Percentiles rank a stretch among this genome's conserved stretches.
These are phyloP conservation scores for Cheilosia variabilis DNA, from an alignment of 2,888 invertebrate species.

Conservation along the genomic window DNA sequence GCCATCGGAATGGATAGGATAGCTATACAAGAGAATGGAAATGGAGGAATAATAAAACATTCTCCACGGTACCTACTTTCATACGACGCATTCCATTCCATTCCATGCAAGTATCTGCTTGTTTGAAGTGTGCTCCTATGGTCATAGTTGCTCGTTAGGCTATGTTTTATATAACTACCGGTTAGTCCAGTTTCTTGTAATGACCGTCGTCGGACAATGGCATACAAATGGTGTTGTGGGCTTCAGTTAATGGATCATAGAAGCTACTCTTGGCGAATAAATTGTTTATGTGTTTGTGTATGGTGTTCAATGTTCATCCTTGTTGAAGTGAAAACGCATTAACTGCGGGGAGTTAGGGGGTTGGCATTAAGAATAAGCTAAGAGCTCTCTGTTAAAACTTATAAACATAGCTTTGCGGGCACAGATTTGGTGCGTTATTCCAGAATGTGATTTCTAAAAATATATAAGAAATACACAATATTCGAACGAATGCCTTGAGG, in stretches of 20 bases:
- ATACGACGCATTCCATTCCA: slow-evolving; percentile 10
- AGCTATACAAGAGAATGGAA: slow-evolving; percentile 21
- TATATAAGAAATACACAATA: background rate
- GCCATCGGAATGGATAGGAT: too few relatives aligned
- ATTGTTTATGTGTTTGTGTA: slow-evolving; percentile 45
- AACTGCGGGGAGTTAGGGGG: slow-evolving; percentile 18
- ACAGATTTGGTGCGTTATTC: background rate
- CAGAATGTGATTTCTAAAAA: background rate
- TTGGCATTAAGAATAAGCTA: background rate
- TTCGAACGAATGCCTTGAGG: too few relatives aligned
- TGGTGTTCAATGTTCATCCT: slow-evolving; percentile 6
- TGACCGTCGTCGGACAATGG: slow-evolving; percentile 51
- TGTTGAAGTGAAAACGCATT: slow-evolving; percentile 50
- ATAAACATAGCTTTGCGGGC: background rate
- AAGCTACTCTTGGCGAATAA: slow-evolving; percentile 53
- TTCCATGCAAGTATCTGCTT: slow-evolving; percentile 39
- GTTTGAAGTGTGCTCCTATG: slow-evolving; percentile 54
- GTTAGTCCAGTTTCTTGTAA: slow-evolving; percentile 72
- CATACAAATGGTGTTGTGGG: slow-evolving; percentile 50
- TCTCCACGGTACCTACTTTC: slow-evolving; percentile 33
- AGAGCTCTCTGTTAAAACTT: background rate
- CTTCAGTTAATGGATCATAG: slow-evolving; percentile 65
- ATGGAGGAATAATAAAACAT: slow-evolving; percentile 69
- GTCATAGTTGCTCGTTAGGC: slow-evolving; percentile 52
- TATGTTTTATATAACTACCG: slow-evolving; percentile 65